Conservation (phyloP, 2,888 invertebrate genomes). For the Nycteola revayana region DNA sequence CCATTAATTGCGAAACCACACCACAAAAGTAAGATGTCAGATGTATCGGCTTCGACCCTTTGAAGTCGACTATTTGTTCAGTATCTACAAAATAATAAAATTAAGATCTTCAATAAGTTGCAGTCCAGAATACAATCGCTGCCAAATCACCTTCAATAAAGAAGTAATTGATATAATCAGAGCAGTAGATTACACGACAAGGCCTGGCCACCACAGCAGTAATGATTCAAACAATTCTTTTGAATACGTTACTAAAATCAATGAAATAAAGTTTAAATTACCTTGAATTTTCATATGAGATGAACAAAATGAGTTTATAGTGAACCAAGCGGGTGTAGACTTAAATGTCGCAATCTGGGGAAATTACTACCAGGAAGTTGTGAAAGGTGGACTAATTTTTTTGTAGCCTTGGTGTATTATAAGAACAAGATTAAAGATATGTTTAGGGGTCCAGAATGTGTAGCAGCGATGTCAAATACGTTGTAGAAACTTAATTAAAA, state of each 20-base stretch:
- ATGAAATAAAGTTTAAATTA: constrained; percentile 16
- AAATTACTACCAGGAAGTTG: constrained; percentile 53
- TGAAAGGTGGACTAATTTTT: constrained; percentile 25
- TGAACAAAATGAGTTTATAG: constrained; percentile 21
- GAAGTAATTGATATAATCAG: constrained; percentile 58
- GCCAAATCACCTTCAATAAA: constrained; percentile 46
- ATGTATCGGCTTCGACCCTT: not conserved
- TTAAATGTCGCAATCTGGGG: constrained; percentile 43
- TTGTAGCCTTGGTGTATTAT: too few species aligned
- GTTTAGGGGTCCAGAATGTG: too few species aligned
- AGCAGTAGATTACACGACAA: constrained; percentile 47
- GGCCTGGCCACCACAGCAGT: constrained; percentile 25
- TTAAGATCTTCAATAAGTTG: constrained; percentile 26
- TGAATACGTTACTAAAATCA: not conserved
- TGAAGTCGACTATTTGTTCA: constrained; percentile 14
- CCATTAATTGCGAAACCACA: too few species aligned
- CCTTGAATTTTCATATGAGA: constrained; percentile 4
- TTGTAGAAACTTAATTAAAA: too few species aligned
- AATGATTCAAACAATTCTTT: constrained; percentile 7
- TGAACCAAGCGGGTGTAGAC: constrained; percentile 30
- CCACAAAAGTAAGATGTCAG: too few species aligned
- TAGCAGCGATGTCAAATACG: too few species aligned
- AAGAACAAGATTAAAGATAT: too few species aligned
- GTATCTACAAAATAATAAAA: constrained; percentile 31
- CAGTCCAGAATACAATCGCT: constrained; percentile 21